Percentiles rank a stretch among this genome's conserved stretches.
Conservation (phyloP, 1,140 invertebrate genomes). For the Platorchestia sp. region DNA sequence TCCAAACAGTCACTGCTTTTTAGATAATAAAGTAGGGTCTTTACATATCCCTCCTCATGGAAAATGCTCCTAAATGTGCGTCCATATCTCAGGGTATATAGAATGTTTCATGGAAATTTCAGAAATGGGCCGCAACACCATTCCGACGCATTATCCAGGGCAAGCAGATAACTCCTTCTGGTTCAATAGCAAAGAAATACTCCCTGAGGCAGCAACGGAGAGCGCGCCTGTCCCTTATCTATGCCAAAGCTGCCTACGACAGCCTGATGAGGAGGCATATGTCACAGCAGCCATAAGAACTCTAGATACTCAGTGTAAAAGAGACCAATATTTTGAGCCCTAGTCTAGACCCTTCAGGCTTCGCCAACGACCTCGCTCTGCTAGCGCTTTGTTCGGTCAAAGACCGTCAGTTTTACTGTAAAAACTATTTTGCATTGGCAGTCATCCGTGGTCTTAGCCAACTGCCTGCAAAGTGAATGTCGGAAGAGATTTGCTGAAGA, state of each 20-base stretch:
- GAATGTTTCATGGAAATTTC: conserved; percentile 28
- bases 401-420: neutral
- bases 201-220: neutral
- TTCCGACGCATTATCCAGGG: conserved; percentile 17
- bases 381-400: neutral
- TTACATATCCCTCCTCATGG: neutral
- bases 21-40: neutral
- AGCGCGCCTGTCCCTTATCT: neutral
- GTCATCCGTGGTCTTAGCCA: neutral
- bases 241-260: conserved; percentile 44
- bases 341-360: neutral
- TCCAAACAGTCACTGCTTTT: neutral
- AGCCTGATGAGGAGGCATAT: conserved; percentile 32
- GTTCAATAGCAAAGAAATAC: conserved; percentile 40
- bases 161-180: conserved; percentile 42
- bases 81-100: conserved; percentile 13
- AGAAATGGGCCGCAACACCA: conserved; percentile 4
- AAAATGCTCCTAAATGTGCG: neutral
- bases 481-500: neutral
- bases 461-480: neutral
- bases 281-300: neutral
- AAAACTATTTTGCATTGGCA: neutral
- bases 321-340: conserved; percentile 41
- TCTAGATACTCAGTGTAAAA: conserved; percentile 45
- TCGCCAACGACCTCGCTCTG: neutral